These are phyloP conservation scores for Blomia tropicalis DNA, from an alignment of 2,888 invertebrate genomes.

Conservation along the genomic window DNA sequence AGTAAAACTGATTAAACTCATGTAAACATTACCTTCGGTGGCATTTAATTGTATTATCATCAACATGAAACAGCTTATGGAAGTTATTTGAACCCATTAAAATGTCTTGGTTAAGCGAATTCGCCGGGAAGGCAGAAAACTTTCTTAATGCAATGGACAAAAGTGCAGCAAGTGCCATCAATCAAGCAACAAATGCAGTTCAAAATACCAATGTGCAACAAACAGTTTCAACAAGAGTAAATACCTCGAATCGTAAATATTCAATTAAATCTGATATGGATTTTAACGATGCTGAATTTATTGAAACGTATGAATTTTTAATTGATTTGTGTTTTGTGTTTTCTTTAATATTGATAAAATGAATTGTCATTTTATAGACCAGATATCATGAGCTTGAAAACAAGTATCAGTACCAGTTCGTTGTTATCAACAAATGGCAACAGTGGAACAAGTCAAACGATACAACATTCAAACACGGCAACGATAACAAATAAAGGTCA, in stretches of 20 bases:
- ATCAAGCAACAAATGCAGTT: slow-evolving; percentile 26
- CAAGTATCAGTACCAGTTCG: slow-evolving; percentile 14
- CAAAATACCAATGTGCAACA: neutral
- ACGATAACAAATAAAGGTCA: slow-evolving; percentile 2
- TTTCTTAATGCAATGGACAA: slow-evolving; percentile 57
- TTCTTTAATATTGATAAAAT: no score
- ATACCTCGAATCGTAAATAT: neutral
- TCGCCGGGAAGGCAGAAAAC: slow-evolving; percentile 57
- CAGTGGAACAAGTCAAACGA: neutral
- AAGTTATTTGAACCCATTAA: no score
- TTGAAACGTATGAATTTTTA: slow-evolving; percentile 5
- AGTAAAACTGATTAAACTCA: no score
- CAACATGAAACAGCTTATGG: no score
- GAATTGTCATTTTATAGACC: no score
- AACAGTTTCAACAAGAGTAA: neutral
- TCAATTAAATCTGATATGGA: neutral
- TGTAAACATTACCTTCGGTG: no score
- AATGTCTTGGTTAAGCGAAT: slow-evolving; percentile 57
- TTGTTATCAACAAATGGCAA: neutral
- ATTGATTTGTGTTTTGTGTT: neutral
- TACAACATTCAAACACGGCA: neutral
- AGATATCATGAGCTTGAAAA: slow-evolving; percentile 16
- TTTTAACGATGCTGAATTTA: slow-evolving; percentile 7
- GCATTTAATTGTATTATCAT: no score
- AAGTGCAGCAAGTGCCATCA: slow-evolving; percentile 50